Evolutionary conservation across 1,140 invertebrate species (phyloP), one percentile per base, ranked within the genome.

Genomic region (Lerema accius): DNA sequence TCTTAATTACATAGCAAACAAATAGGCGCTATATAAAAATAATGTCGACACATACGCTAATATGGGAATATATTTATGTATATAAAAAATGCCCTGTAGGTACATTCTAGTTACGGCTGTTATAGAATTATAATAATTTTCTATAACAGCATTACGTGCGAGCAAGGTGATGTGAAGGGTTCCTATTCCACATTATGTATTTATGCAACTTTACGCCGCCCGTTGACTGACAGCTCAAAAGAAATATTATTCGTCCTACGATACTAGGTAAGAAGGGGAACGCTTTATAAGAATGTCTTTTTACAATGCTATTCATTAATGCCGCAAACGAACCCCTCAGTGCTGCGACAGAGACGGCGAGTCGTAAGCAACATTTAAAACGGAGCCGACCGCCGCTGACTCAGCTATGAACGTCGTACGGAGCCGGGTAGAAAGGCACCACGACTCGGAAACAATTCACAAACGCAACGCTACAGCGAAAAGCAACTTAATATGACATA

Each of bases 181-280:
- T 73, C 72, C 68, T 73, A 73, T 75, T 75, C 71, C 67, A 80
- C 67, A n/a, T 77, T 82, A 83, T 84, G 82, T 86, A 86, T 84
- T 84, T 81, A 84, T 80, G 74, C 81, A 86, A 77, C 68, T 76
- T 69, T 64, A 76, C 72, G 70, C 70, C 66, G 67, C 55, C 59
- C 70, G 69, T 58, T 80, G 78, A 85, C 74, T 82, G 80, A 74
- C 74, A 70, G 63, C 63, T 69, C 74, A 73, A 73, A 75, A 74
- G 79, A 73, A 82, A 82, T 77, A 69, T 66, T 65, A 70, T 65
- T 58, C 64, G 67, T 64, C 63, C 65, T 72, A 67, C 28, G 67
- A 66, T 26, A 66, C 62, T 23, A 23, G 50, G n/a, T n/a, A n/a
- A 51, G 42, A 51, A 65, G 49, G 60, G 67, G 73, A 62, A 45